Percentiles rank a stretch among this genome's conserved stretches.
Evolutionary conservation across 2,797 vertebrate species (phyloP).

Genomic region (Gadopsis marmoratus): DNA sequence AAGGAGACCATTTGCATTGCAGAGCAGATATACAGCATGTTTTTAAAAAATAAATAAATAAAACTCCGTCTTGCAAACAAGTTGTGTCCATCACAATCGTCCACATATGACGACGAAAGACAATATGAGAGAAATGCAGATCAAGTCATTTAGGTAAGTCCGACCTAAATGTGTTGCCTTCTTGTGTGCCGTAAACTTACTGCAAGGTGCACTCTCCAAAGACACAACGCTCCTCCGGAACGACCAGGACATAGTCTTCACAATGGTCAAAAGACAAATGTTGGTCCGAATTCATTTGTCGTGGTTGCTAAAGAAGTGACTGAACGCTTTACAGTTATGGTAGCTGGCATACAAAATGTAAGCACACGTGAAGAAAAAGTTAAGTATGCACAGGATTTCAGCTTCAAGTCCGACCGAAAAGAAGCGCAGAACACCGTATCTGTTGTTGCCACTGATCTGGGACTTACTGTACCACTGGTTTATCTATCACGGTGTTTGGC

Average conservation of each 20-base stretch:
- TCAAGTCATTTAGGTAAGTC: not conserved
- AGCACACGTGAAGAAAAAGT: not conserved
- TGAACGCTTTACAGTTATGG: not conserved
- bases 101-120: not conserved
- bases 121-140: not conserved
- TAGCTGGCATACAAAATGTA: not conserved
- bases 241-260: not conserved
- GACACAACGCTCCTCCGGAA: not conserved
- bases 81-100: not conserved
- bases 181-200: slow-evolving; percentile 1
- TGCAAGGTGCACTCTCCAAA: slow-evolving; percentile 3
- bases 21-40: not conserved
- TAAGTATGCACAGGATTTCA: not conserved
- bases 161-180: slow-evolving; percentile 5
- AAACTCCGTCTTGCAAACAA: not conserved
- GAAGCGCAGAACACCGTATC: not conserved
- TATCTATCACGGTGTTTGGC: not conserved
- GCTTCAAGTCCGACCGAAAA: not conserved
- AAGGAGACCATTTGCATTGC: not conserved
- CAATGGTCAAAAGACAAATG: not conserved
- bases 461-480: not conserved
- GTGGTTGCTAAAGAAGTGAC: not conserved
- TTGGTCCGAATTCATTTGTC: not conserved
- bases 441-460: not conserved
- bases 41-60: not conserved